Base-by-base conservation (phyloP, 2,888 invertebrate genomes). In the Therioaphis trifolii region DNA sequence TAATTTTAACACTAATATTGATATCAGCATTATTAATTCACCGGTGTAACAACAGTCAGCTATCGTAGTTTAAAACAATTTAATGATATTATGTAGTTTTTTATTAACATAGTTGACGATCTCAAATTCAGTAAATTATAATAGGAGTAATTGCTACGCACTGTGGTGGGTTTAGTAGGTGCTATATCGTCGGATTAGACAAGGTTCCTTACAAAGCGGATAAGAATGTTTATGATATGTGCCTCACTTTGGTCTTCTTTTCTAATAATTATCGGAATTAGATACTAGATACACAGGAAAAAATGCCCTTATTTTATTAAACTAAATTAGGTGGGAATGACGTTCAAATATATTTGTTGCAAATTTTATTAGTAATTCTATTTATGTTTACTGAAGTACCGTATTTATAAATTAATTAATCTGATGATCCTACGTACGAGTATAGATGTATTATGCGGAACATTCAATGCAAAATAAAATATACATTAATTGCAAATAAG, bases 161-260 rank as follows among this genome's bases (percentile, higher is more conserved):
- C 46, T 18, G 49, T 24, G 14, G 46, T 76, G 15, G 15, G 27
- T 61, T 63, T 27, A 61, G 43, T 7, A 61, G 27, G 12, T 61
- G 46, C 46, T 18, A n/a, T n/a, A 40, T 4, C 35, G 11, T 43
- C 14, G 14, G 3, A 35, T 35, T 15, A 4, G 35, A 77, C 4
- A 21, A 35, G 18, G 66, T 66, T 66, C 77, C 66, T 66, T 66
- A 35, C 35, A 49, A 66, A 77, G 21, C 12, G 35, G 15, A 35
- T 29, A 66, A 66, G n/a, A 77, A 21, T 77, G 63, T 63, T 40
- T 18, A 43, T 46, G 46, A 49, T 27, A 14, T 14, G 12, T 55
- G 43, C 43, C 43, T 75, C 18, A 27, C 61, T 77, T 77, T 66
- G 76, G 66, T 63, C 76, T 77, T 77, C 63, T 76, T 49, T 29